These are phyloP conservation scores for Drosophila lutescens DNA, from an alignment of 2,888 invertebrate species.

Conservation along the genomic window DNA sequence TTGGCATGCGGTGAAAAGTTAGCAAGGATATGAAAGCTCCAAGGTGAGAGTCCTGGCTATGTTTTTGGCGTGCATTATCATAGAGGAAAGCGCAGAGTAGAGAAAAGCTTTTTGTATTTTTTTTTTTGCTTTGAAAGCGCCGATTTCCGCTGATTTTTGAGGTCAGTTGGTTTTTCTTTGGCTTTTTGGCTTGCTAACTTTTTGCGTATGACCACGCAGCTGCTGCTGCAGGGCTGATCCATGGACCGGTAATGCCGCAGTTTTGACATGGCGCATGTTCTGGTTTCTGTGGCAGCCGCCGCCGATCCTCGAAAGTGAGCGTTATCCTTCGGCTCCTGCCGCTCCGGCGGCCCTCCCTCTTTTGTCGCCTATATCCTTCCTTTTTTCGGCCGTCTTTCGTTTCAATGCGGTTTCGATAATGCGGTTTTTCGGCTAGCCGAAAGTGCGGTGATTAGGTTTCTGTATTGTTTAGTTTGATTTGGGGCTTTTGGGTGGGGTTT, in stretches of 20 bases:
- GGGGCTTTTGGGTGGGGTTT: slow-evolving; percentile 48
- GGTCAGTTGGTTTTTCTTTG: slow-evolving; percentile 1
- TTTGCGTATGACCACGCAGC: slow-evolving; percentile 82
- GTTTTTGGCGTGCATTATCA: slow-evolving; percentile 2
- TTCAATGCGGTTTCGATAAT: neutral
- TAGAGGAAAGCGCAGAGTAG: slow-evolving; percentile 12
- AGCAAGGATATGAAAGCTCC: slow-evolving; percentile 1
- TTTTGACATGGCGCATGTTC: slow-evolving; percentile 89
- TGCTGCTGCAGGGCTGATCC: slow-evolving; percentile 81
- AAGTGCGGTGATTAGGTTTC: slow-evolving; percentile 7
- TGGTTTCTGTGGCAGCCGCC: slow-evolving; percentile 71
- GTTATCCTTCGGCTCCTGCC: slow-evolving; percentile 32
- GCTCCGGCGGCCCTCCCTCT: slow-evolving; percentile 7
- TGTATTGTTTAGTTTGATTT: slow-evolving; percentile 8
- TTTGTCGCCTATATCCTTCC: neutral
- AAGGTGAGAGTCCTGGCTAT: slow-evolving; percentile 4
- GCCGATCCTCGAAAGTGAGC: slow-evolving; percentile 50
- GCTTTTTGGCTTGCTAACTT: slow-evolving; percentile 77
- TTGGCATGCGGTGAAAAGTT: slow-evolving; percentile 1
- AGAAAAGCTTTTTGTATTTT: slow-evolving; percentile 18
- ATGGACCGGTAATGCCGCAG: slow-evolving; percentile 92
- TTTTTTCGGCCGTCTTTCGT: neutral
- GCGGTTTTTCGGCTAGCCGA: slow-evolving; percentile 18
- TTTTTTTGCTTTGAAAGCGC: slow-evolving; percentile 8
- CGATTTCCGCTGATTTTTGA: slow-evolving; percentile 1